Base-by-base conservation (phyloP, 2,888 invertebrate genomes). In the Athalia rosae region DNA sequence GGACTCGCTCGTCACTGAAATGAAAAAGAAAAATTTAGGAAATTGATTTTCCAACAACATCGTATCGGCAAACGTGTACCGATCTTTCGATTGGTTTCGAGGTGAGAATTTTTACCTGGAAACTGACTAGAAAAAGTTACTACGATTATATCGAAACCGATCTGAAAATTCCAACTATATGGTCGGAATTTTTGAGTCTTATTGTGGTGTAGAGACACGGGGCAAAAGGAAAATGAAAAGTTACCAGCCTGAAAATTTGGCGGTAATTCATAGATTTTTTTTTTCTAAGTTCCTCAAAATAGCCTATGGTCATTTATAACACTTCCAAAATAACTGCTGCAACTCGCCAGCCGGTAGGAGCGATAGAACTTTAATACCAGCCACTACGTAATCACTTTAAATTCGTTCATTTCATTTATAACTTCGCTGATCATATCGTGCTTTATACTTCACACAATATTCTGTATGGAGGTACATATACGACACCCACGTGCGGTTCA, bases 1-100 rank as follows among this genome's bases (percentile, higher is more conserved):
- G 91, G 78, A 92, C 92, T 83, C 93, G 90, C 87, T 93, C 93
- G 83, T 92, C 93, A 87, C 93, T 93, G 90, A 80, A 91, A 91
- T 81, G 7, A 71, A 11, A 50, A 9, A n/a, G n/a, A 13, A 28
- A 50, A 67, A 28, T 41, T 3, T 3, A 56, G 13, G 47, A 11
- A 59, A 13, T 62, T 48, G 59, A 43, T n/a, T 41, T 11, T 41
- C 3, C 8, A 15, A 71, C 43, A n/a, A n/a, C n/a, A n/a, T n/a
- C n/a, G n/a, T n/a, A n/a, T 13, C 3, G 4, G n/a, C 7, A 4
- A 45, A 7, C 9, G 43, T 3, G 9, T n/a, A 7, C 43, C 48
- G 5, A 13, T 43, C 0, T 4, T 13, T 66, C 8, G 43, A 43
- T 0, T 5, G 28, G 28, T 28, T 28, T 28, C 28, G 28, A 28